phyloP scores from a whole-genome alignment of 1,140 invertebrate species.

The Cydia amplana region DNA sequence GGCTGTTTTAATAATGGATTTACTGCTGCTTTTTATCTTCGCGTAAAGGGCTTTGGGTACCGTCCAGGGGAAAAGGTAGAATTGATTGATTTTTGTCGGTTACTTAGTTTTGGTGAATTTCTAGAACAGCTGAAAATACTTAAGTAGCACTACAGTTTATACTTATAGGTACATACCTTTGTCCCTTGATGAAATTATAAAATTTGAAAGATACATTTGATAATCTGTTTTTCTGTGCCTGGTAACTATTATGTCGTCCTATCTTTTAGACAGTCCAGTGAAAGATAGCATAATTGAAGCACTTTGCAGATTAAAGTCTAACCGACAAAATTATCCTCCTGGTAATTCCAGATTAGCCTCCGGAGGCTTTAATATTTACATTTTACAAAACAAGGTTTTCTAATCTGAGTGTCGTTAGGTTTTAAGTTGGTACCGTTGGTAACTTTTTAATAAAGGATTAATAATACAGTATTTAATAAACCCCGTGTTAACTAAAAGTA shows the following conservation, averaged over 20 bases:
- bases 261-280: neutral
- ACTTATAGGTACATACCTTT: neutral
- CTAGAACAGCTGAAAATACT: too few relatives aligned
- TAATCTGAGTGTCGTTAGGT: constrained; percentile 22
- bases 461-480: neutral
- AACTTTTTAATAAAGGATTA: constrained; percentile 25
- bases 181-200: neutral
- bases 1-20: constrained; percentile 14
- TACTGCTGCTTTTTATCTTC: neutral
- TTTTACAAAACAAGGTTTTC: constrained; percentile 19
- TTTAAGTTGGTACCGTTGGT: neutral
- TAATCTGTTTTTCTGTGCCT: neutral
- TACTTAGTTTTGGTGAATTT: too few relatives aligned
- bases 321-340: constrained; percentile 28
- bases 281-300: constrained; percentile 11
- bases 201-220: neutral
- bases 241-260: neutral
- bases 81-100: neutral
- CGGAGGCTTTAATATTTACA: constrained; percentile 13
- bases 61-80: neutral
- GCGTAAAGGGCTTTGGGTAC: neutral
- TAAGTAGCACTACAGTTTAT: too few relatives aligned
- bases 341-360: constrained; percentile 30
- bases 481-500: neutral
- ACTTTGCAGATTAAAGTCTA: constrained; percentile 16